Evolutionary conservation across 2,888 invertebrate genomes (phyloP), one percentile per base, ranked within the genome.

Genomic region (Stratiomys singularior): DNA sequence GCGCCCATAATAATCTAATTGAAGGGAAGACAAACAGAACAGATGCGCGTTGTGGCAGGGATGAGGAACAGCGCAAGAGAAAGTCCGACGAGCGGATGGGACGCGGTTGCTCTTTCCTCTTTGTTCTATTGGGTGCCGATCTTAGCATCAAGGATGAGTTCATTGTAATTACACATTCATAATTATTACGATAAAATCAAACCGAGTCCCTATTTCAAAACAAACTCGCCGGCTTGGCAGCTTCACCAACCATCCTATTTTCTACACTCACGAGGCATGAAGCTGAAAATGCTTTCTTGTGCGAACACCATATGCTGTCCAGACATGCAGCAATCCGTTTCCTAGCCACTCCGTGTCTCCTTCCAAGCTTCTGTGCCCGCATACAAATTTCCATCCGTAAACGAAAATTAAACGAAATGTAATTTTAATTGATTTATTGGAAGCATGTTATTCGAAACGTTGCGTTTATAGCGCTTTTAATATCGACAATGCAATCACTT

Each of bases 401-500:
- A 74, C 60, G 69, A 77, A 77, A 78, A 77, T 78, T 77, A 80
- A 69, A 78, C 78, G 64, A 78, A 80, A 80, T 80, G 77, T 80
- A 80, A 80, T 80, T 80, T 80, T 80, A 80, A 80, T 80, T 80
- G 80, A 80, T 80, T 80, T 80, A 80, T 80, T 76, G 78, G 72
- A 80, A 58, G 71, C 60, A 66, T 77, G 77, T 66, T 76, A 77
- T 69, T 77, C 64, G 78, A 77, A 77, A 66, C 67, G 58, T 52
- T 66, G 63, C 82, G 79, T 81, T 81, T 81, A 81, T 81, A 81
- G 81, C 81, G 81, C 82, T 81, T 81, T 81, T 81, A 82, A 82
- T 81, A 81, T 81, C 80, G 81, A 82, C 81, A 82, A 82, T 82
- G 82, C 81, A 82, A 82, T 81, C 81, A 81, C 81, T 82, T 82